These are phyloP conservation scores for Sebastolobus altivelis DNA, from an alignment of 2,797 vertebrate genomes.

Conservation along the genomic window DNA sequence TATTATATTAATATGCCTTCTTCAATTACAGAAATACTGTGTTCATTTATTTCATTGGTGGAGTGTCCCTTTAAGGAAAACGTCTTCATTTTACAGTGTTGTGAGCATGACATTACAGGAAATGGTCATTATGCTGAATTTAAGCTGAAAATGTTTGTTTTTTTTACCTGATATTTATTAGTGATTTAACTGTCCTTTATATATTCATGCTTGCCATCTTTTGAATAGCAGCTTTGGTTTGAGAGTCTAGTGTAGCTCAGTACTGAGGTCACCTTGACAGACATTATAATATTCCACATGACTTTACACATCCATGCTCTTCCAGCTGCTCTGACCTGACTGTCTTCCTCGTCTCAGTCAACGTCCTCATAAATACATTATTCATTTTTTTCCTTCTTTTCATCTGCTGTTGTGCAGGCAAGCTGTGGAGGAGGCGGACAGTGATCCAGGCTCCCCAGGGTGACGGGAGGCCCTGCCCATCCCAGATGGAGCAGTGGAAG, in stretches of 20 bases:
- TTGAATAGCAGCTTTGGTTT: neutral
- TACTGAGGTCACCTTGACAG: constrained; percentile 24
- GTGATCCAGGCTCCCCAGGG: constrained; percentile 94
- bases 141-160: neutral
- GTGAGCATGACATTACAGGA: neutral
- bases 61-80: too few species aligned
- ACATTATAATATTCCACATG: neutral
- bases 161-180: neutral
- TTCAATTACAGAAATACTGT: too few species aligned
- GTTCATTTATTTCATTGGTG: neutral
- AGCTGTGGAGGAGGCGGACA: constrained; percentile 89
- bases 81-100: neutral
- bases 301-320: neutral
- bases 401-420: constrained; percentile 82
- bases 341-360: neutral
- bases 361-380: constrained; percentile 14
- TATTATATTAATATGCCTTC: too few species aligned
- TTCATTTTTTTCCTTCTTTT: neutral
- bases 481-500: constrained; percentile 95
- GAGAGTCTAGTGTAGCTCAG: neutral
- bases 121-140: neutral
- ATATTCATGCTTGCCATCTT: neutral
- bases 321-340: neutral
- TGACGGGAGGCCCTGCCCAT: constrained; percentile 93
- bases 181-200: neutral